Base-by-base conservation (phyloP, 2,797 vertebrate genomes). In the Anomalospiza imberbis region DNA sequence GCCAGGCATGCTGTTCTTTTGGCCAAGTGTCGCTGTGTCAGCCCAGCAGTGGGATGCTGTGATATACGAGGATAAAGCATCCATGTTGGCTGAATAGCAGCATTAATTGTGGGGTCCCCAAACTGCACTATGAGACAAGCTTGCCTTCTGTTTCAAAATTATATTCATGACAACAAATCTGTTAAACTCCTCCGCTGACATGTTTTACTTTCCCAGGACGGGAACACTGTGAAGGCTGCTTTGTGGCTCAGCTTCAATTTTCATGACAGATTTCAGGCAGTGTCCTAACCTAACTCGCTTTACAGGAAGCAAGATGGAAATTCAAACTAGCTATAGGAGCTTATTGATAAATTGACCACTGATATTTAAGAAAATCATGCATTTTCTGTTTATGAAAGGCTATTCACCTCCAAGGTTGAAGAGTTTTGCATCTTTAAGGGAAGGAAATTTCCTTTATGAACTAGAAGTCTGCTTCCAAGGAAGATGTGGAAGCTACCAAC, bases 141-240 rank as follows among this genome's bases (percentile, higher is more conserved):
- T 95, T 94, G 95, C 97, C 97, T 97, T 97, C 97, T 98, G 97
- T 95, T 97, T 97, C 94, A 92, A 78, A 96, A 93, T 95, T 66
- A 55, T 80, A 88, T 87, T 97, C 65, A 6, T 87, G 89, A 97
- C 97, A 97, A 97, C 94, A 98, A 97, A 98, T 97, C 97, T 98
- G 97, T 89, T 97, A 67, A 91, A 95, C 94, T 96, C 95, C 96
- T 93, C 95, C 89, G 7, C 92, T 94, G 95, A 91, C 95, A 94
- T 94, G 95, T 94, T 98, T 94, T 62, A 91, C 92, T 97, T 96
- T 97, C 88, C 86, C 94, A 73, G 92, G 88, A 96, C 9, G 1
- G 66, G 96, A 96, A 97, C 96, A 85, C 81, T 94, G 76, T 86
- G 95, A 98, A 95, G 75, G 77, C 95, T 85, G 65, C 45, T 72